Conservation (phyloP, 1,140 invertebrate species). For the Neelides sp. region DNA sequence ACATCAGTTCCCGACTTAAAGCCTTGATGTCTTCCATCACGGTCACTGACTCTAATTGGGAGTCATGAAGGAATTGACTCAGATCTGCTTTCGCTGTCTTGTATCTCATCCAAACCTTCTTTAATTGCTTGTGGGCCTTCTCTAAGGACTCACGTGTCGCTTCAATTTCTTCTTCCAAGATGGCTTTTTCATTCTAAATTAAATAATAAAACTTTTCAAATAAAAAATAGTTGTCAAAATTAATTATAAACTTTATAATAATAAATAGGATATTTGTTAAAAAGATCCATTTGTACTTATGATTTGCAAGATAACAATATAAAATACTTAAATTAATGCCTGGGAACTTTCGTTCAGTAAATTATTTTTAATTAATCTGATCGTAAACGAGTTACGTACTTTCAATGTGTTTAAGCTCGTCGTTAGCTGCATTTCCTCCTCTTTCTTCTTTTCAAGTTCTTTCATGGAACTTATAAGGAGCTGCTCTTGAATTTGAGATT, state of each 20-base stretch:
- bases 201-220: slow-evolving; percentile 12
- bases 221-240: slow-evolving; percentile 2
- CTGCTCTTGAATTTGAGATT: slow-evolving; percentile 85
- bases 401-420: slow-evolving; percentile 68
- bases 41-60: slow-evolving; percentile 91
- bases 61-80: slow-evolving; percentile 78
- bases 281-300: not conserved
- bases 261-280: not conserved
- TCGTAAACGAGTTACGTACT: slow-evolving; percentile 44
- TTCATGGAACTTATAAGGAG: slow-evolving; percentile 78
- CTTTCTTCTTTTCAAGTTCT: slow-evolving; percentile 71
- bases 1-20: slow-evolving; percentile 74
- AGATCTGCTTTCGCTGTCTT: slow-evolving; percentile 73
- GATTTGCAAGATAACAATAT: not conserved
- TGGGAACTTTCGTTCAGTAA: not conserved
- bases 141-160: slow-evolving; percentile 83
- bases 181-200: slow-evolving; percentile 67
- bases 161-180: slow-evolving; percentile 93
- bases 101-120: slow-evolving; percentile 68
- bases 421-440: slow-evolving; percentile 68
- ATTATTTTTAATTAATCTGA: not conserved
- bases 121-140: slow-evolving; percentile 84
- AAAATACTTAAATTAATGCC: not conserved
- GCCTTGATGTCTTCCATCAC: slow-evolving; percentile 82
- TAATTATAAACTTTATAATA: not conserved